Evolutionary conservation across 2,888 invertebrate genomes (phyloP).

Genomic region (Drosophila anomalata): DNA sequence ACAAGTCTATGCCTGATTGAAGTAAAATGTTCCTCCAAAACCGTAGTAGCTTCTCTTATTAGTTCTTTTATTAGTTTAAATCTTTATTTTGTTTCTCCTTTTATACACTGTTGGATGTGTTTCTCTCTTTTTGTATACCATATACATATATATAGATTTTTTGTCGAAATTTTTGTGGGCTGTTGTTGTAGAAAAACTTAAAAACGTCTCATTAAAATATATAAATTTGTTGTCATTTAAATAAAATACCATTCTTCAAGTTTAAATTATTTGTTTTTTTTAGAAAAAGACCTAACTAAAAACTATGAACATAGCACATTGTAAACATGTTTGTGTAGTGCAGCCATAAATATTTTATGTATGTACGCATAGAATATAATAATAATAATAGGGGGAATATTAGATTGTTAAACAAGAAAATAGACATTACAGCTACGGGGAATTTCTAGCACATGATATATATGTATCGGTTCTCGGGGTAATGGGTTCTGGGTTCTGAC

Average conservation of each 20-base stretch:
- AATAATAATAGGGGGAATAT: constrained; percentile 28
- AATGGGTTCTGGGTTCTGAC: not conserved
- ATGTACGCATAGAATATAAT: constrained; percentile 32
- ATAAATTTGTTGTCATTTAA: constrained; percentile 53
- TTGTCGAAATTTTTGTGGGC: constrained; percentile 50
- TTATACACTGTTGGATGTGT: constrained; percentile 68
- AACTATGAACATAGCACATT: constrained; percentile 78
- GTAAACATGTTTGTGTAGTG: constrained; percentile 64
- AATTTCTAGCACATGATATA: constrained; percentile 49
- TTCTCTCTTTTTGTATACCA: constrained; percentile 51
- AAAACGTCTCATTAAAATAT: constrained; percentile 51
- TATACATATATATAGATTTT: constrained; percentile 41
- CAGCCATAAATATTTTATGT: constrained; percentile 66
- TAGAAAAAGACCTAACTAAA: constrained; percentile 73
- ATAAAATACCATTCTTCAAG: constrained; percentile 46
- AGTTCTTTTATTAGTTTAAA: constrained; percentile 56
- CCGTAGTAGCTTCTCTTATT: constrained; percentile 31
- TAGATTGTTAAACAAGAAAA: constrained; percentile 48
- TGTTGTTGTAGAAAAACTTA: constrained; percentile 77
- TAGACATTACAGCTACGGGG: constrained; percentile 44
- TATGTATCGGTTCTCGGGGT: constrained; percentile 29
- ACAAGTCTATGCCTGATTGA: not conserved
- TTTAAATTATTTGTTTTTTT: constrained; percentile 27
- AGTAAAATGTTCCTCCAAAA: not conserved
- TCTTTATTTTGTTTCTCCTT: constrained; percentile 45